Conservation (phyloP, 2,797 vertebrate species). For the Phrynocephalus vlangalii region DNA sequence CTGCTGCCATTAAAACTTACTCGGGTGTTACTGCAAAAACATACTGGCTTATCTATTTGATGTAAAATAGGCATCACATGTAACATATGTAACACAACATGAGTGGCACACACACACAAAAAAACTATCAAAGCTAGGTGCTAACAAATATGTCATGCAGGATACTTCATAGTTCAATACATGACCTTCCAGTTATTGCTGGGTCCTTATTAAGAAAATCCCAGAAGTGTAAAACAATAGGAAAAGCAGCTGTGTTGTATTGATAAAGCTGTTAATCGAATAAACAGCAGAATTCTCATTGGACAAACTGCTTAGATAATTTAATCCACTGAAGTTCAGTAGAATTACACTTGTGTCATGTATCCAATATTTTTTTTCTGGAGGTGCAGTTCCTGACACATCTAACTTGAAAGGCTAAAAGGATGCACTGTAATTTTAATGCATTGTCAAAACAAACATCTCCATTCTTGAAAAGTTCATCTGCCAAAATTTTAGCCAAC, state of each 20-base stretch:
- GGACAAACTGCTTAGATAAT: conserved; percentile 9
- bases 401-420: conserved; percentile 24
- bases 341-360: conserved; percentile 9
- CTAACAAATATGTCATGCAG: not conserved
- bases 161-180: not conserved
- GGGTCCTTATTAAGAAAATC: conserved; percentile 8
- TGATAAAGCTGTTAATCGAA: conserved; percentile 5
- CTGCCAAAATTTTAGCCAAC: conserved; percentile 36
- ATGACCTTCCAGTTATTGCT: not conserved
- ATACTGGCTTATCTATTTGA: no score
- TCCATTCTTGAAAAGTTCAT: conserved; percentile 57
- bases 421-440: conserved; percentile 9
- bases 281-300: not conserved
- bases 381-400: not conserved
- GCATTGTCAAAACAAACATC: conserved; percentile 44
- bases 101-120: no score
- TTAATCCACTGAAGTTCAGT: conserved; percentile 17
- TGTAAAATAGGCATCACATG: no score
- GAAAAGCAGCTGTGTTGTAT: not conserved
- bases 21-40: no score
- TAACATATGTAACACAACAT: no score
- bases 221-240: not conserved
- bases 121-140: not conserved
- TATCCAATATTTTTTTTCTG: not conserved
- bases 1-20: no score